A percentile compares a stretch with the other conserved stretches of the same genome.
Evolutionary conservation across 2,113 vertebrate genomes (phyloP).

Genomic region (Callopanchax toddi): DNA sequence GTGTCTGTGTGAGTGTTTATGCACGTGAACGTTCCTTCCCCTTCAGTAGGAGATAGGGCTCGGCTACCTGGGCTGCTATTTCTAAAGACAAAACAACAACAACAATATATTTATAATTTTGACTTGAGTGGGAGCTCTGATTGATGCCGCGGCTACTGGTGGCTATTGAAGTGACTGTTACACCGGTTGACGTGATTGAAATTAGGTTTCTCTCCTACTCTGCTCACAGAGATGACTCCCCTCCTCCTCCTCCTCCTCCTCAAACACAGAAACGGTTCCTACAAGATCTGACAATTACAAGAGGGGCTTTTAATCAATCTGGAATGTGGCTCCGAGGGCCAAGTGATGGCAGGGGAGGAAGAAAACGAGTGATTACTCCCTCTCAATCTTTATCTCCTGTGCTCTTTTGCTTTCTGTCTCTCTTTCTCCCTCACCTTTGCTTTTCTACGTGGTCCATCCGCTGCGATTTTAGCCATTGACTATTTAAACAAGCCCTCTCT

Average conservation of each 20-base stretch:
- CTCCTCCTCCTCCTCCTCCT: not conserved
- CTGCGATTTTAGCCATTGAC: constrained; percentile 42
- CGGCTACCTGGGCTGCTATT: constrained; percentile 38
- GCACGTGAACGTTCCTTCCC: constrained; percentile 11
- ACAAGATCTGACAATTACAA: constrained; percentile 77
- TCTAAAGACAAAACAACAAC: constrained; percentile 54
- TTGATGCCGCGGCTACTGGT: constrained; percentile 58
- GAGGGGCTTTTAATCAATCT: constrained; percentile 79
- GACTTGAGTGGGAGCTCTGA: constrained; percentile 54
- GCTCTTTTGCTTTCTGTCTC: constrained; percentile 36
- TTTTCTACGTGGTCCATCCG: constrained; percentile 47
- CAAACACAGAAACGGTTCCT: constrained; percentile 56
- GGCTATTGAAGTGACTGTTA: constrained; percentile 65
- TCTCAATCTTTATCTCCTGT: constrained; percentile 66
- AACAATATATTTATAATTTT: constrained; percentile 47
- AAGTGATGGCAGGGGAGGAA: constrained; percentile 66
- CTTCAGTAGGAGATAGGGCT: constrained; percentile 17
- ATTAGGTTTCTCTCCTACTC: constrained; percentile 56
- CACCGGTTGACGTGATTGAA: constrained; percentile 62
- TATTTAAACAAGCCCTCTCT: constrained; percentile 68
- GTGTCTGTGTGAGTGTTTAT: constrained; percentile 18
- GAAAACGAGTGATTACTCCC: constrained; percentile 64
- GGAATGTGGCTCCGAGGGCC: constrained; percentile 59
- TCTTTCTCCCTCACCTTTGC: constrained; percentile 40
- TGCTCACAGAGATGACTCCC: constrained; percentile 31